Evolutionary conservation across 2,888 invertebrate species (phyloP).

Genomic region (Azorinus chamasolen): DNA sequence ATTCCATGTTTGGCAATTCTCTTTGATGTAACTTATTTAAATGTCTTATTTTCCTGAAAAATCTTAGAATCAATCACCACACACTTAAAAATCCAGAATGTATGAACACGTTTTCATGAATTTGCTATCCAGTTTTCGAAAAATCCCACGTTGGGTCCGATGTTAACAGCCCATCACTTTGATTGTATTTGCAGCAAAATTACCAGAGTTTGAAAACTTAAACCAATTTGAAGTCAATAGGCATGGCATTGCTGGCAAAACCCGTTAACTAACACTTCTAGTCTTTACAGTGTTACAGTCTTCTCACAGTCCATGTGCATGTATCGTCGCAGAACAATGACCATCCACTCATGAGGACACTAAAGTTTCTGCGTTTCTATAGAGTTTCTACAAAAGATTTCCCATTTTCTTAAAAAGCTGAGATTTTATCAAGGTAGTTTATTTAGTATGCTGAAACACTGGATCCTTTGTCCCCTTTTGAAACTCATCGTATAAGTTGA

Average conservation of each 20-base stretch:
- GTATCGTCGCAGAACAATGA: slow-evolving; percentile 37
- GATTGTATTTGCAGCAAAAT: slow-evolving; percentile 17
- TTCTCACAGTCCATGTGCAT: neutral
- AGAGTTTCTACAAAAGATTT: slow-evolving; percentile 47
- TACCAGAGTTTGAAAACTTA: slow-evolving; percentile 24
- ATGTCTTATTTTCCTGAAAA: too few relatives aligned
- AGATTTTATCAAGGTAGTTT: slow-evolving; percentile 28
- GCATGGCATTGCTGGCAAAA: too few relatives aligned
- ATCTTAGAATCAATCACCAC: too few relatives aligned
- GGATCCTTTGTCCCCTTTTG: slow-evolving; percentile 35
- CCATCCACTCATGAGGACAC: slow-evolving; percentile 37
- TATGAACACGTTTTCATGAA: too few relatives aligned
- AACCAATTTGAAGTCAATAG: slow-evolving; percentile 9
- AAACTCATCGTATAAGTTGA: too few relatives aligned
- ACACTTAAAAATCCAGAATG: too few relatives aligned
- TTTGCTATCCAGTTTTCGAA: too few relatives aligned
- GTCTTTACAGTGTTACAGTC: too few relatives aligned
- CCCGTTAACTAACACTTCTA: too few relatives aligned
- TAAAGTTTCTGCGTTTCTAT: slow-evolving; percentile 35
- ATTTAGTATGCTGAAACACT: slow-evolving; percentile 39
- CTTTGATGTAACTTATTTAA: too few relatives aligned
- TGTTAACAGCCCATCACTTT: slow-evolving; percentile 16
- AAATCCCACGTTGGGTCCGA: too few relatives aligned
- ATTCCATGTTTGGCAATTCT: neutral
- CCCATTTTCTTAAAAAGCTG: slow-evolving; percentile 28